Base-by-base conservation (phyloP, 2,888 invertebrate species). In the Hypselothyrea guttata region DNA sequence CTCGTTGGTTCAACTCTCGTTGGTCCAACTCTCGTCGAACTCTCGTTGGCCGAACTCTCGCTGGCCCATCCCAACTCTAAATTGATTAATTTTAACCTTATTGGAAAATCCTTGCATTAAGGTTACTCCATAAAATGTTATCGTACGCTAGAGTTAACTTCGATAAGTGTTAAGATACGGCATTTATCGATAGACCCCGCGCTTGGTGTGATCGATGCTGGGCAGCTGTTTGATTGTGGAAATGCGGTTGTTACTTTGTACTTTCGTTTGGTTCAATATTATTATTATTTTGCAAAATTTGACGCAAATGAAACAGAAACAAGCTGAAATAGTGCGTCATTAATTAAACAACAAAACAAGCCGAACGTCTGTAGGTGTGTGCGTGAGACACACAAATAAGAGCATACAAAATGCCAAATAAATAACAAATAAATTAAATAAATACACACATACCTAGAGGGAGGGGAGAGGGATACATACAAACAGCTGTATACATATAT, bases 401-500 rank as follows among this genome's bases (percentile, higher is more conserved):
- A 65, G 55, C 53, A 69, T 41, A 69, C 71, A 84, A 72, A 71
- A 56, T 46, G 55, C 64, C 74, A 84, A 84, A 81, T 74, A 78
- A 78, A 78, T 77, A 84, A 66, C 74, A 78, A 84, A 79, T 78
- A 84, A 78, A 78, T 81, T 77, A 78, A 82, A 82, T 76, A 83
- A 74, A 74, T 72, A 82, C 52, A 41, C 31, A 31, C 30, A 34
- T 30, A 47, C 34, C 44, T 30, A n/a, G n/a, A n/a, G n/a, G n/a
- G n/a, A n/a, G n/a, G n/a, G n/a, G n/a, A n/a, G n/a, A n/a, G n/a
- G 46, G 28, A 49, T 13, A 46, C n/a, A 51, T 0, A 37, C 15
- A 13, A 9, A 13, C 15, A 33, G 9, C 38, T 49, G 35, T 35
- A 9, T n/a, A n/a, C n/a, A n/a, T n/a, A n/a, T n/a, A n/a, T n/a